A percentile compares a stretch with the other conserved stretches of the same genome.
Conservation (phyloP, 2,797 vertebrate species). For the Chelon auratus region DNA sequence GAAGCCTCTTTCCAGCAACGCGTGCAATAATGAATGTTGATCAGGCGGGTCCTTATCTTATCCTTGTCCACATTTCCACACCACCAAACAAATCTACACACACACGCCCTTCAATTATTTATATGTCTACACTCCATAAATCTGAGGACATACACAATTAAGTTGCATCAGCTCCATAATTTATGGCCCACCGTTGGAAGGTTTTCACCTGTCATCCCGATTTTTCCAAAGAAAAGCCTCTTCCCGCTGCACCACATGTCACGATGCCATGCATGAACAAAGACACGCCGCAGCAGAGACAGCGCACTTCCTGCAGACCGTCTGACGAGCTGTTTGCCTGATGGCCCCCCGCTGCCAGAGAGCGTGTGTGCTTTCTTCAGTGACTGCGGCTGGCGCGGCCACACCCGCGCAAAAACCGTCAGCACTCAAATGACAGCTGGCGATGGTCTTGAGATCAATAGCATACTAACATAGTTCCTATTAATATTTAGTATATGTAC, state of each 20-base stretch:
- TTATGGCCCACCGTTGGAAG: constrained; percentile 49
- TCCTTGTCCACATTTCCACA: constrained; percentile 51
- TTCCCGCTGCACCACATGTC: constrained; percentile 33
- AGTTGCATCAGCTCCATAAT: constrained; percentile 62
- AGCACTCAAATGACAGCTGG: neutral
- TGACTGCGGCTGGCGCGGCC: constrained; percentile 26
- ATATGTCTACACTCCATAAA: constrained; percentile 65
- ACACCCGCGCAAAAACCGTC: constrained; percentile 23
- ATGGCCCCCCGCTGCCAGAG: constrained; percentile 34
- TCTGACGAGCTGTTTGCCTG: constrained; percentile 24
- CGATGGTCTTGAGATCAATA: neutral
- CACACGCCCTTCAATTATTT: constrained; percentile 60
- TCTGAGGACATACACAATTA: constrained; percentile 65
- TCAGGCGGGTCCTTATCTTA: constrained; percentile 25
- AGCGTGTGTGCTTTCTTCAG: constrained; percentile 8
- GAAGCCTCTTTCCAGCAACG: constrained; percentile 33
- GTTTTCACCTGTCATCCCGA: constrained; percentile 63
- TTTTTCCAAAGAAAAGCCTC: constrained; percentile 49
- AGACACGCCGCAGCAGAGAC: constrained; percentile 26
- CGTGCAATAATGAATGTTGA: constrained; percentile 37
- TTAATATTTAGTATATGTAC: neutral
- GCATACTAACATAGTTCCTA: neutral
- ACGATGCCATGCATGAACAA: constrained; percentile 41
- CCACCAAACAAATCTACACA: constrained; percentile 39
- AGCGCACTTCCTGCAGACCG: constrained; percentile 22